A percentile compares a stretch with the other conserved stretches of the same genome.
Evolutionary conservation across 1,140 invertebrate species (phyloP).

Genomic region (Ditylenchus dipsaci): DNA sequence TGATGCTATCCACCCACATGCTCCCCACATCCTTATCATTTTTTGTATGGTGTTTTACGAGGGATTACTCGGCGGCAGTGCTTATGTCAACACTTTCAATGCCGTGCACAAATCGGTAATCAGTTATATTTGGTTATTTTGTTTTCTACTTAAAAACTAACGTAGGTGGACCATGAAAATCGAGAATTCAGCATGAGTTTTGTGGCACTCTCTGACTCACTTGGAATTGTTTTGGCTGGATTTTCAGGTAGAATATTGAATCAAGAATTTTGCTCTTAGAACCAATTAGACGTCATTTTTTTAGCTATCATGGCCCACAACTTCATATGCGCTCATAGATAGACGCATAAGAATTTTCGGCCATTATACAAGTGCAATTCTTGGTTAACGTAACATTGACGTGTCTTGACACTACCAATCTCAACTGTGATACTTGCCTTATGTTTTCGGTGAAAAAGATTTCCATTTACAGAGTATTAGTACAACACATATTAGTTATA

Average conservation of each 20-base stretch:
- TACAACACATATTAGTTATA: too few relatives aligned
- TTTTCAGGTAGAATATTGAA: conserved; percentile 19
- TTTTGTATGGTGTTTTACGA: conserved; percentile 43
- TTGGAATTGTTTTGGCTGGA: conserved; percentile 42
- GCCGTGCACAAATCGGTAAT: conserved; percentile 28
- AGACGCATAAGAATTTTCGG: too few relatives aligned
- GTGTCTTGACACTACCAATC: too few relatives aligned
- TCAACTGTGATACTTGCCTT: too few relatives aligned
- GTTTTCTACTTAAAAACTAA: neutral
- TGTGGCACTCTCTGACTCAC: conserved; percentile 39
- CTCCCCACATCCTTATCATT: conserved; percentile 45
- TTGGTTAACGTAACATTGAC: too few relatives aligned
- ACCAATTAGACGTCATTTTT: neutral
- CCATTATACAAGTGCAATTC: too few relatives aligned
- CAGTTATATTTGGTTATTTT: too few relatives aligned
- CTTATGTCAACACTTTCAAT: conserved; percentile 45
- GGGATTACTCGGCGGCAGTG: conserved; percentile 37
- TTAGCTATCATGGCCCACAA: conserved; percentile 25
- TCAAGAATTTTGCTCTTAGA: too few relatives aligned
- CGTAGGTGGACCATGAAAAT: conserved; percentile 19
- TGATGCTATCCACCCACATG: conserved; percentile 36
- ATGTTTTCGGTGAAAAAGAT: too few relatives aligned
- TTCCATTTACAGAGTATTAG: too few relatives aligned
- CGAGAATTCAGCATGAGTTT: conserved; percentile 42
- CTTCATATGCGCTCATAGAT: conserved; percentile 35